Base-by-base conservation (phyloP, 1,140 invertebrate genomes). In the Pseudomyrmex pallidus region DNA sequence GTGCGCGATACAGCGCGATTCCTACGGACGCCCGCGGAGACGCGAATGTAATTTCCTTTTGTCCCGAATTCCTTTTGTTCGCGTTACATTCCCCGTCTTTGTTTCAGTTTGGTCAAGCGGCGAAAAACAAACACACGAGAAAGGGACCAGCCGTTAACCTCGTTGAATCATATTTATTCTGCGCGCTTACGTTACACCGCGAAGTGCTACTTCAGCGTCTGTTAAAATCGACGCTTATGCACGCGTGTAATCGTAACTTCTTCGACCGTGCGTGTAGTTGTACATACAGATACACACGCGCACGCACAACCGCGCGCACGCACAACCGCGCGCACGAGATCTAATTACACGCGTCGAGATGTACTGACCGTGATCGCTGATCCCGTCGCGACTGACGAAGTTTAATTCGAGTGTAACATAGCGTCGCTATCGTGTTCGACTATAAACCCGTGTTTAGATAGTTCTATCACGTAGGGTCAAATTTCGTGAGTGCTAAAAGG, bases 1-100 rank as follows among this genome's bases (percentile, higher is more conserved):
- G 35, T 35, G 35, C 35, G 35, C 35, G 35, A 35, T 35, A 35
- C 35, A 35, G 35, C 5, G 35, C 5, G 35, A 35, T 0, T 35
- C 35, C 35, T 35, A 3, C 35, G 35, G 5, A 35, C 35, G 35
- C 35, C 35, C 35, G 35, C 35, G 35, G 35, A 78, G 54, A 59
- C 66, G 66, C 76, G 44, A 80, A 59, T 72, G 20, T 35, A 72
- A 70, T 70, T 70, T 56, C 66, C 76, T 56, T 72, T 80, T 72
- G 76, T 72, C 66, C 44, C 46, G 66, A 35, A 80, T 72, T 67
- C 66, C 76, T 59, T 80, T 80, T 80, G 76, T 80, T 80, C 44
- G 8, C 22, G 22, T 25, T 57, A 50, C 66, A 80, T 80, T 22
- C 44, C 54, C 54, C 44, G 54, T 80, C 76, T 80, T 80, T 80